A percentile compares a stretch with the other conserved stretches of the same genome.
These are phyloP conservation scores for Fundulus diaphanus DNA, from an alignment of 2,797 vertebrate genomes.

Conservation along the genomic window DNA sequence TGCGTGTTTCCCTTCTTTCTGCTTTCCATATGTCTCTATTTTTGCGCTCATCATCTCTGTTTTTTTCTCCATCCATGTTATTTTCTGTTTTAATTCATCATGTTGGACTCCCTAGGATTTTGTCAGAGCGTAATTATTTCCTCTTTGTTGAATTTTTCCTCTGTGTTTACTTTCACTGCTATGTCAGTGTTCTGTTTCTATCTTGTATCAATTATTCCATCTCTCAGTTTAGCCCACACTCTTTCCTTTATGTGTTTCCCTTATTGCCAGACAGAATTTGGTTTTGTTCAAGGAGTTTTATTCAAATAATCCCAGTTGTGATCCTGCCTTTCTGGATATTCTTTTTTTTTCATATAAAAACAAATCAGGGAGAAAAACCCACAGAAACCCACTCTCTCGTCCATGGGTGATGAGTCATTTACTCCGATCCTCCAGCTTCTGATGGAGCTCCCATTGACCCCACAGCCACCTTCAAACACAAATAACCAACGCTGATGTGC, in stretches of 20 bases:
- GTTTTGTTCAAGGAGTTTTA: neutral
- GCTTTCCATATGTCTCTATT: no score
- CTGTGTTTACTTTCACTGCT: neutral
- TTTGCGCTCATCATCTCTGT: no score
- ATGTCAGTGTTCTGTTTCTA: neutral
- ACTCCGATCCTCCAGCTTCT: conserved; percentile 40
- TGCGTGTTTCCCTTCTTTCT: no score
- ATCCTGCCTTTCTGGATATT: conserved; percentile 18
- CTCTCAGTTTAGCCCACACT: neutral
- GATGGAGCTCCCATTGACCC: conserved; percentile 61
- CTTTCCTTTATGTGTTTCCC: neutral
- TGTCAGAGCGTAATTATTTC: neutral
- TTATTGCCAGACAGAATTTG: neutral
- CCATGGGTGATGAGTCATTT: conserved; percentile 57
- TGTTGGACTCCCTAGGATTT: neutral
- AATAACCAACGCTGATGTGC: conserved; percentile 81
- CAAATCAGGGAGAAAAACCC: conserved; percentile 18
- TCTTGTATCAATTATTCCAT: neutral
- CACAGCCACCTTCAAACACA: conserved; percentile 61
- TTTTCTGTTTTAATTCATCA: neutral
- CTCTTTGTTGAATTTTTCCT: neutral
- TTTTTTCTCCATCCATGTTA: neutral
- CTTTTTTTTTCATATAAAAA: conserved; percentile 13
- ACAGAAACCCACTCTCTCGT: conserved; percentile 9
- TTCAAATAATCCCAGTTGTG: neutral